Evolutionary conservation across 2,888 invertebrate genomes (phyloP).

Genomic region (Leucania comma): DNA sequence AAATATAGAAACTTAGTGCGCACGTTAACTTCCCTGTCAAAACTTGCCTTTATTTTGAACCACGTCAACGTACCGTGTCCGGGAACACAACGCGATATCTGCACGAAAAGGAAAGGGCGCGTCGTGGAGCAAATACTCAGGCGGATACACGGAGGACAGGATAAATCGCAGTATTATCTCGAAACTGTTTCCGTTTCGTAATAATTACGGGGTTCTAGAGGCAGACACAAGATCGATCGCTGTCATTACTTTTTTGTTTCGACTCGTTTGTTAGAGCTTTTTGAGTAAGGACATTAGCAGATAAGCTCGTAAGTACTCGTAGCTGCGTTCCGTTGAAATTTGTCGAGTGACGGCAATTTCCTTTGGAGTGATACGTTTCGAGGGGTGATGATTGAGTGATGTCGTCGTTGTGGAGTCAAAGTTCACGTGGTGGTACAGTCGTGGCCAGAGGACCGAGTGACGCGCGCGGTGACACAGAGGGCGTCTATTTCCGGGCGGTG

Average conservation of each 20-base stretch:
- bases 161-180: conserved; percentile 82
- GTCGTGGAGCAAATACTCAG: conserved; percentile 69
- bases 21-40: conserved; percentile 75
- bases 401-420: conserved; percentile 57
- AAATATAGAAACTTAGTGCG: conserved; percentile 77
- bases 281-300: conserved; percentile 67
- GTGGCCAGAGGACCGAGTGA: conserved; percentile 68
- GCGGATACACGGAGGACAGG: conserved; percentile 73
- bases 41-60: conserved; percentile 74
- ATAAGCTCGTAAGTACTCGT: conserved; percentile 65
- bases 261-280: conserved; percentile 71
- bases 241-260: conserved; percentile 78
- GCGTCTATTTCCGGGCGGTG: conserved; percentile 88
- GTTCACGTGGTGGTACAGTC: conserved; percentile 43
- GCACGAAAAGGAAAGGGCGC: conserved; percentile 70
- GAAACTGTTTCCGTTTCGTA: conserved; percentile 79
- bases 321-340: conserved; percentile 66
- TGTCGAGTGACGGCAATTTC: conserved; percentile 76
- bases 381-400: conserved; percentile 60
- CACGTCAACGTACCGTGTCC: conserved; percentile 60
- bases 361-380: conserved; percentile 53
- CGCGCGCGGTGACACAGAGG: conserved; percentile 86
- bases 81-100: conserved; percentile 69
- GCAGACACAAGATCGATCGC: conserved; percentile 75
- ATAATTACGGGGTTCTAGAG: conserved; percentile 73